Base-by-base conservation (phyloP, 2,113 vertebrate species). In the Forbesichthys agassizii region DNA sequence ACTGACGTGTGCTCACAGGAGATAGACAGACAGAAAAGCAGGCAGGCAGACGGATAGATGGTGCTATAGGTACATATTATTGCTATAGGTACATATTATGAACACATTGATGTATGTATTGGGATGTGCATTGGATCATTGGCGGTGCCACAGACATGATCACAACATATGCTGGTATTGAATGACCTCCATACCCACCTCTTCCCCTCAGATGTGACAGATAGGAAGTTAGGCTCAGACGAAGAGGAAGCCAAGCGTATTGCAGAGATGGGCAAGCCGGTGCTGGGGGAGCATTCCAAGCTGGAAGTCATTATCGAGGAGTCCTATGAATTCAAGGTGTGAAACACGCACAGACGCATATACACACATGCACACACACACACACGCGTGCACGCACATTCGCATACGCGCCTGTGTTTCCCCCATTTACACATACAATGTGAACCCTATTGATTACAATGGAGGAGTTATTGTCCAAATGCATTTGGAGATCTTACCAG, bases 261-360 rank as follows among this genome's bases (percentile, higher is more conserved):
- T 89, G 98, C 98, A 49, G 98, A 99, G 86, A 98, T 99, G 97
- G 98, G 98, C 16, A 99, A 97, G 71, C 96, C 98, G 1, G 82
- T 98, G 63, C 83, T 99, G 53, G 98, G 98, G 36, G 94, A 95
- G 81, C 94, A 99, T 84, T 90, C 95, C 71, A 98, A 98, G 87
- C 89, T 99, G 62, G 98, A 99, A 90, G 94, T 99, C 80, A 95
- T 99, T 86, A 99, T 99, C 69, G 98, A 99, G 85, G 98, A 99
- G 81, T 99, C 98, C 1, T 99, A 98, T 56, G 97, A 99, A 87
- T 99, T 99, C 91, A 99, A 99, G 96, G 98, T 98, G 82, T 86
- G 91, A 33, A 12, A 61, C 18, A 66, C 58, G 55, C 20, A 20
- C 20, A 16, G 16, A 27, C 27, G 27, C 27, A 27, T 27, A 27